Evolutionary conservation across 2,797 vertebrate genomes (phyloP), one percentile per base, ranked within the genome.

Genomic region (Tenualosa thibaudeaui): DNA sequence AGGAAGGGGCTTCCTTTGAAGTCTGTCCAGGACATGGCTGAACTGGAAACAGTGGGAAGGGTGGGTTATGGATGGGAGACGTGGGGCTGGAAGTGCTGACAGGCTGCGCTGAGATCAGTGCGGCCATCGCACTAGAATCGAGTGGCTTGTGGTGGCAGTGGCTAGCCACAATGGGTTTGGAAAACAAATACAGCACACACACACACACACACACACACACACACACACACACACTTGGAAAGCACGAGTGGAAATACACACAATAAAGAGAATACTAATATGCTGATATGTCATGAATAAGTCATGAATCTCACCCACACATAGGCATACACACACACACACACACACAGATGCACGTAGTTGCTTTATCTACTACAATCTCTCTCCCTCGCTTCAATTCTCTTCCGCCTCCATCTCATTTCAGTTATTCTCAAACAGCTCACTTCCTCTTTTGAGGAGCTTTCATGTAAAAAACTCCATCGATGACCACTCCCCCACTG

Each of bases 381-480:
- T 81, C 24, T 84, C 62, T 81, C 24, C 82, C 65, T 37, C 19
- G n/a, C 53, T 40, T 46, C 37, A 43, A 75, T 24, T 65, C 58
- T 68, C 82, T 49, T 24, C 58, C 40, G 15, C 31, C 81, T 84
- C 60, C 88, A 87, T 89, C 88, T 87, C 88, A 75, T 90, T 90
- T 90, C 89, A 86, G 89, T 90, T 89, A 88, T 56, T 56, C 46
- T 89, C 81, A 86, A 89, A 86, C 84, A 81, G 84, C 58, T 12
- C 71, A 87, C 84, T 90, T 91, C 90, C 89, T 89, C 90, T 90
- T 90, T 89, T 82, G 51, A 86, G 53, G 60, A 86, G 84, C 83
- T 82, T 82, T 84, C 62, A 90, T 88, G 84, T 87, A 89, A 89
- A 89, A 81, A 81, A 88, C 81, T 6, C 24, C 26, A 40, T 37